Base-by-base conservation (phyloP, 2,888 invertebrate species). In the Diplolepis rosae region DNA sequence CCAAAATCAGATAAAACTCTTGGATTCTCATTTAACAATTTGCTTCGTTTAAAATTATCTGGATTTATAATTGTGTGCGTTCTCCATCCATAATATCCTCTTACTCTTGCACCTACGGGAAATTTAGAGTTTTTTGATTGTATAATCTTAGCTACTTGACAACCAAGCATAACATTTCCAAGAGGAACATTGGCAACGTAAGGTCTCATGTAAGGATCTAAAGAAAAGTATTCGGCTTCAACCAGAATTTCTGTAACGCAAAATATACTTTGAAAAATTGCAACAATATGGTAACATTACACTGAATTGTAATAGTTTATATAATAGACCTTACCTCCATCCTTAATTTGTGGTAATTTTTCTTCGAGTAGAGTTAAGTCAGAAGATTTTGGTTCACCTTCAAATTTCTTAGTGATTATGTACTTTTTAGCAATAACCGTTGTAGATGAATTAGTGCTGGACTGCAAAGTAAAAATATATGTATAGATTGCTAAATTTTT, bases 151-250 rank as follows among this genome's bases (percentile, higher is more conserved):
- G 93, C 94, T 45, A 95, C 91, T 90, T 94, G 94, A 65, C 91
- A 89, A 27, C 94, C 94, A 68, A 94, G 91, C 92, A 95, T 93
- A 32, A 92, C 92, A 9, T 89, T 89, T 2, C 93, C 93, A 68
- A 91, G 81, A 80, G 92, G 91, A 45, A 84, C 79, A 39, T 89
- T 88, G 56, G 89, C 89, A 85, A 91, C 90, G 76, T 92, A 92
- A 0, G 91, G 90, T 77, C 93, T 89, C 93, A 93, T 93, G 74
- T 94, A 94, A 0, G 95, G 94, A 87, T 95, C 95, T 22, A 94
- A 93, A 77, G 94, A 94, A 1, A 94, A 83, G 83, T 91, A 94
- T 81, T 92, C 90, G 1, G 94, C 94, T 89, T 94, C 91, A 1
- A 92, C 89, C 66, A 94, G 88, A 77, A 93, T 91, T 89, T 94